These are phyloP conservation scores for Dynastes grantii DNA, from an alignment of 2,888 invertebrate species.

Conservation along the genomic window DNA sequence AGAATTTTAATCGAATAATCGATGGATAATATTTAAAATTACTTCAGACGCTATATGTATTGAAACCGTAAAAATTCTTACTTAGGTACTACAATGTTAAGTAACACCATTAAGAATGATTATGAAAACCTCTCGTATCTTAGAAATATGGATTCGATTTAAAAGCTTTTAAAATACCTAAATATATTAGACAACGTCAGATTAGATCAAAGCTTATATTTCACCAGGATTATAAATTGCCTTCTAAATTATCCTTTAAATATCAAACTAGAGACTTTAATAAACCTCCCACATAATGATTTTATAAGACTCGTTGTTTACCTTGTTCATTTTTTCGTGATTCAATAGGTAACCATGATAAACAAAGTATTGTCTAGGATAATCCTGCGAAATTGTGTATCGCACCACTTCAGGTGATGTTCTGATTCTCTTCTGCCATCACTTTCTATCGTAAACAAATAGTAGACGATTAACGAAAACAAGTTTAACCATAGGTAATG, in stretches of 20 bases:
- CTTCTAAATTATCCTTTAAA: background rate
- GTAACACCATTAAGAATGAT: too few relatives aligned
- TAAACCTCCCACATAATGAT: background rate
- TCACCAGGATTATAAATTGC: background rate
- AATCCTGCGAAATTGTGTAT: slow-evolving; percentile 21
- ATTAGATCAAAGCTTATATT: background rate
- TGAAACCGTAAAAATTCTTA: too few relatives aligned
- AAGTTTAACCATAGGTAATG: slow-evolving; percentile 48
- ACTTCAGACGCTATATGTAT: too few relatives aligned
- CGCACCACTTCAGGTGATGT: slow-evolving; percentile 32
- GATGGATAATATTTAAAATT: too few relatives aligned
- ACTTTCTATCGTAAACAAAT: slow-evolving; percentile 46
- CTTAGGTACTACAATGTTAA: background rate
- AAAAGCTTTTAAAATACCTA: background rate
- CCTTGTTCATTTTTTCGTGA: slow-evolving; percentile 34
- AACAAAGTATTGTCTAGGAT: slow-evolving; percentile 18
- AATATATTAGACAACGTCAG: slow-evolving; percentile 2
- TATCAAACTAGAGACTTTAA: background rate
- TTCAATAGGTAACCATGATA: slow-evolving; percentile 31
- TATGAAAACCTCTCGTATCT: background rate
- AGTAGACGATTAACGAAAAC: slow-evolving; percentile 40
- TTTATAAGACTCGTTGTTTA: slow-evolving; percentile 20
- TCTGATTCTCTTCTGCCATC: slow-evolving; percentile 44
- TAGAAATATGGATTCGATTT: background rate
- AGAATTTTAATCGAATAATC: too few relatives aligned